phyloP scores from a whole-genome alignment of 2,888 invertebrate genomes.

The Corythucha ciliata region DNA sequence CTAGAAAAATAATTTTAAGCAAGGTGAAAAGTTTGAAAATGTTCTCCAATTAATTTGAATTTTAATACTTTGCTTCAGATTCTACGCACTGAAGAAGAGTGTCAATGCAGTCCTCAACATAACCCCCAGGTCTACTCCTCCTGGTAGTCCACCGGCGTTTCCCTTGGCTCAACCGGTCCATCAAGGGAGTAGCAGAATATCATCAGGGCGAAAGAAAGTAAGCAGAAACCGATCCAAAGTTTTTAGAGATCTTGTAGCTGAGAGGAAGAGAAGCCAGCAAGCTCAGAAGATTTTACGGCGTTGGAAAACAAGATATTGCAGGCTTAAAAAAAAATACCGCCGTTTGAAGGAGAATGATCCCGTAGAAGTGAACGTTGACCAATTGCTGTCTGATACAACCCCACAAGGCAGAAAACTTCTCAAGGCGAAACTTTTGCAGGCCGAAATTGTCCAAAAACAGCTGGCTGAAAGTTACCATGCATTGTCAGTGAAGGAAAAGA shows the following conservation, averaged over 20 bases:
- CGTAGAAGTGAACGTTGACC: too few relatives aligned
- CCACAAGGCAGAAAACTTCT: conserved; percentile 8
- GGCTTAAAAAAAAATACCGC: conserved; percentile 3
- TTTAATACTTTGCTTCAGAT: conserved; percentile 1
- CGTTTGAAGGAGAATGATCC: too few relatives aligned
- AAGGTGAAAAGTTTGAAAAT: conserved; percentile 5
- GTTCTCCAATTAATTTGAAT: not conserved
- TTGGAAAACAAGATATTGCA: conserved; percentile 9
- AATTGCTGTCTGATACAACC: too few relatives aligned
- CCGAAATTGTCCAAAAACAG: conserved; percentile 10
- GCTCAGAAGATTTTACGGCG: not conserved
- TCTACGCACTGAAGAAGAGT: not conserved
- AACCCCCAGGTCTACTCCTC: too few relatives aligned
- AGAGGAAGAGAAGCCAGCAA: not conserved
- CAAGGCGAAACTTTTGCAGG: conserved; percentile 7
- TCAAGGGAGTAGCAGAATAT: too few relatives aligned
- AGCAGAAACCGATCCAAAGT: too few relatives aligned
- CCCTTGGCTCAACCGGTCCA: too few relatives aligned
- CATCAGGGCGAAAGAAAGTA: too few relatives aligned
- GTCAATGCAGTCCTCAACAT: not conserved
- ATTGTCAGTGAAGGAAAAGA: conserved; percentile 1
- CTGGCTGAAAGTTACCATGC: conserved; percentile 9
- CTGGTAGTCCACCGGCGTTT: too few relatives aligned
- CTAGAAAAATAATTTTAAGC: not conserved
- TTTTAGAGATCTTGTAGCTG: too few relatives aligned